A percentile compares a stretch with the other conserved stretches of the same genome.
Conservation (phyloP, 2,113 vertebrate genomes). For the Sinocyclocheilus rhinocerous region DNA sequence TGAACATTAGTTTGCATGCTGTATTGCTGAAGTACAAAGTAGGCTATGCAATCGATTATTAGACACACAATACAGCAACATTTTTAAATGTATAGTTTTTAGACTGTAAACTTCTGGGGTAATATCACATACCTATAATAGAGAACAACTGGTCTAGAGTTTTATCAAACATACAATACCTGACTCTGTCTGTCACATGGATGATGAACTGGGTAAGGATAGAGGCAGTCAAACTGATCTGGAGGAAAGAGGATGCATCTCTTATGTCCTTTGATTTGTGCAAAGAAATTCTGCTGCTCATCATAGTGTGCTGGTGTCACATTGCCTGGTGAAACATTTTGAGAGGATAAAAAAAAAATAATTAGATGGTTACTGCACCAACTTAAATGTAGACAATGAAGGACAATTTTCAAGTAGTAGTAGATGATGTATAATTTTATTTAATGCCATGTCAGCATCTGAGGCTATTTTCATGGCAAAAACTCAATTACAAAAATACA, state of each 20-base stretch:
- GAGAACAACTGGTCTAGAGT: not conserved
- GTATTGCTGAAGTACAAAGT: no score
- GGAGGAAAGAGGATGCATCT: constrained; percentile 97
- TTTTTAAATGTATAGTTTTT: not conserved
- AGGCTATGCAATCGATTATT: no score
- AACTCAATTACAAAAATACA: no score
- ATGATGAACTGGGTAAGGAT: constrained; percentile 96
- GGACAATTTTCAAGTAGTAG: not conserved
- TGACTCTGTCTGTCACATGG: constrained; percentile 98
- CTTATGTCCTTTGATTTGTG: constrained; percentile 97
- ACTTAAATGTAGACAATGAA: not conserved
- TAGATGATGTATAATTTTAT: no score
- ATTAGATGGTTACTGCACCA: not conserved
- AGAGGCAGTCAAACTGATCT: constrained; percentile 97
- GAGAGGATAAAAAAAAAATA: constrained; percentile 13
- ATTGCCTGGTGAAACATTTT: constrained; percentile 78
- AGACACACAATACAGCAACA: no score
- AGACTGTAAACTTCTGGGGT: not conserved
- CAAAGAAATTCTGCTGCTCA: constrained; percentile 99
- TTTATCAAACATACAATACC: constrained; percentile 69
- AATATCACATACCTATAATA: not conserved
- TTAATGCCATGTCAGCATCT: no score
- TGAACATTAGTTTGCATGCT: no score
- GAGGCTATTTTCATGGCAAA: no score
- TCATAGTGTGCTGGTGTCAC: constrained; percentile 98